phyloP scores from a whole-genome alignment of 1,140 invertebrate genomes.

The Hyphantria cunea region DNA sequence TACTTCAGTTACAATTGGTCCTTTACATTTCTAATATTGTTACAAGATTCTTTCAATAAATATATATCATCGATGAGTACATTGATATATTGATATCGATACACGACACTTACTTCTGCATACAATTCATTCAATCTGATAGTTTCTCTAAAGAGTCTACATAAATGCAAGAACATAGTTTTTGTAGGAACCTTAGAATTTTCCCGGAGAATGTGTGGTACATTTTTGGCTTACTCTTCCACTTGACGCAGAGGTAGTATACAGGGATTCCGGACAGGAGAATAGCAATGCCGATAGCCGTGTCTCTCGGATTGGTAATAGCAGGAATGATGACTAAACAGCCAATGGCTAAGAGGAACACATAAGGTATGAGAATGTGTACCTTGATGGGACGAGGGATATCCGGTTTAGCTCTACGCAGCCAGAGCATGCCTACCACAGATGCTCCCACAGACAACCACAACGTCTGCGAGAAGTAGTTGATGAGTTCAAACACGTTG shows the following conservation, averaged over 20 bases:
- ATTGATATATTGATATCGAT: too few species aligned
- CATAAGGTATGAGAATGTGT: slow-evolving; percentile 89
- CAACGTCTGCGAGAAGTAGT: slow-evolving; percentile 90
- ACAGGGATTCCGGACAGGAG: slow-evolving; percentile 95
- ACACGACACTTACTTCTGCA: too few species aligned
- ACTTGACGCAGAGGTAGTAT: slow-evolving; percentile 93
- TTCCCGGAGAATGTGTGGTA: slow-evolving; percentile 67
- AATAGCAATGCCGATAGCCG: slow-evolving; percentile 91
- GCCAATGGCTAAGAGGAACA: slow-evolving; percentile 92
- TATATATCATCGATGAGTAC: too few species aligned
- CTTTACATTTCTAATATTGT: too few species aligned
- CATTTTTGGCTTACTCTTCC: slow-evolving; percentile 88
- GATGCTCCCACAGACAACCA: slow-evolving; percentile 90
- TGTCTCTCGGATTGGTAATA: slow-evolving; percentile 89
- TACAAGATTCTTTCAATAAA: too few species aligned
- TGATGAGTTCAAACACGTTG: slow-evolving; percentile 88
- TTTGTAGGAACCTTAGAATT: slow-evolving; percentile 77
- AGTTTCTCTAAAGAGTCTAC: slow-evolving; percentile 72
- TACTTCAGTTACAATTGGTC: too few species aligned
- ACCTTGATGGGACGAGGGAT: slow-evolving; percentile 92
- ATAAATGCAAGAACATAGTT: slow-evolving; percentile 74
- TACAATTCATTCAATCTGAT: slow-evolving; percentile 37
- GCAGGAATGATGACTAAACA: slow-evolving; percentile 93
- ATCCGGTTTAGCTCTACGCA: slow-evolving; percentile 88
- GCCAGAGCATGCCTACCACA: slow-evolving; percentile 90